Conservation (phyloP, 2,888 invertebrate species). For the Mayetiola destructor region DNA sequence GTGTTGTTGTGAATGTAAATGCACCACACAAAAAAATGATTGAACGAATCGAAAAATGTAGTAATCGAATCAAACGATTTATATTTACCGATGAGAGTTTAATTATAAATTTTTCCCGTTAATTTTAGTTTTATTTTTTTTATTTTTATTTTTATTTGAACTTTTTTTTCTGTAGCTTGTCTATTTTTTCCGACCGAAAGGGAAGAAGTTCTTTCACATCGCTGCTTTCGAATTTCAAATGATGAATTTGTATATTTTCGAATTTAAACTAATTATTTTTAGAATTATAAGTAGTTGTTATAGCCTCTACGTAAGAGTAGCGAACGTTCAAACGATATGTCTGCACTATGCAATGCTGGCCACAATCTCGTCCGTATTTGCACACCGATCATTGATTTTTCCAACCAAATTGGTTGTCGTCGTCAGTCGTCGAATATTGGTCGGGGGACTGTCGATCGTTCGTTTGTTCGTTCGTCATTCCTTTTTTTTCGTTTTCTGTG, state of each 20-base stretch:
- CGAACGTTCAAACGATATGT: constrained; percentile 9
- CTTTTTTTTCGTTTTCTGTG: background rate
- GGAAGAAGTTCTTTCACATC: too few species aligned
- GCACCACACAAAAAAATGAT: too few species aligned
- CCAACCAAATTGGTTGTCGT: background rate
- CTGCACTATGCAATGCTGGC: too few species aligned
- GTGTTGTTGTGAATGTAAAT: too few species aligned
- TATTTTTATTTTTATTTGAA: background rate
- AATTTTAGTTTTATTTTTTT: constrained; percentile 11
- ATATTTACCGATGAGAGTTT: too few species aligned
- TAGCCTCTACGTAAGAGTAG: background rate
- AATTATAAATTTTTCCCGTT: constrained; percentile 13
- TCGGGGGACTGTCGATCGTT: background rate
- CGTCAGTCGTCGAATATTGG: background rate
- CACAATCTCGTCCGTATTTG: background rate
- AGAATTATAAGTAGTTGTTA: constrained; percentile 11
- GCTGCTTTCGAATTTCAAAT: too few species aligned
- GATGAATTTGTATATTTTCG: constrained; percentile 5
- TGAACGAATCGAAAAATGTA: too few species aligned
- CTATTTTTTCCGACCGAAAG: too few species aligned
- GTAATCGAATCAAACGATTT: too few species aligned
- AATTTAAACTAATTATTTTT: constrained; percentile 11
- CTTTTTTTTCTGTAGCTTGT: too few species aligned
- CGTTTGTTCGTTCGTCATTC: background rate
- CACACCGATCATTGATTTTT: constrained; percentile 1